Percentiles rank a stretch among this genome's conserved stretches.
These are phyloP conservation scores for Lytechinus variegatus DNA, from an alignment of 35 echinoderm and acorn worm genomes.

Conservation along the genomic window DNA sequence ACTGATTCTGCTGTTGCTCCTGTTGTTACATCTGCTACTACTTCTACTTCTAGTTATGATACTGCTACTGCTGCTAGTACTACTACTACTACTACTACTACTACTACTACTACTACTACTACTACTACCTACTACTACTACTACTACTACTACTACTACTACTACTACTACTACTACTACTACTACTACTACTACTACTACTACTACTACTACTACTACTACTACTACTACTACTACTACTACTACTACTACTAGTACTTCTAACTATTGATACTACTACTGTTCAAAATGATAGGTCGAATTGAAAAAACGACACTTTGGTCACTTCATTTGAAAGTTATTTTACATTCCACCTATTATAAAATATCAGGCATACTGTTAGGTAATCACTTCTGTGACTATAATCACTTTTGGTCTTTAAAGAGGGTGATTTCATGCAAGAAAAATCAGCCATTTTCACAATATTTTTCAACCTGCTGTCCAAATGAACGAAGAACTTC, in stretches of 20 bases:
- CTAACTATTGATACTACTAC: background rate
- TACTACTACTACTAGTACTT: background rate
- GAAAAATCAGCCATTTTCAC: no score
- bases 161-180: background rate
- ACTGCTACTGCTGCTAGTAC: no score
- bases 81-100: background rate
- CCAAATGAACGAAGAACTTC: no score
- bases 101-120: background rate
- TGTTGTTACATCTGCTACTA: no score
- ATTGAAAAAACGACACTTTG: background rate
- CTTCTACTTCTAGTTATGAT: no score
- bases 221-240: background rate
- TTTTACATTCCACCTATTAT: no score
- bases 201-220: background rate
- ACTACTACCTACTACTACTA: background rate
- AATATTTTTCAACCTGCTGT: no score
- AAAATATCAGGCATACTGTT: no score
- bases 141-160: background rate
- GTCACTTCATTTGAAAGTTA: background rate
- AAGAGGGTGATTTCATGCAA: no score
- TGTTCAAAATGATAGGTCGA: background rate
- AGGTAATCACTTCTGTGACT: no score
- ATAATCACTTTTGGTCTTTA: no score
- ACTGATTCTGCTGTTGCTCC: no score
- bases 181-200: background rate